A percentile compares a stretch with the other conserved stretches of the same genome.
Evolutionary conservation across 2,797 vertebrate species (phyloP).

Genomic region (Sarcoramphus papa): DNA sequence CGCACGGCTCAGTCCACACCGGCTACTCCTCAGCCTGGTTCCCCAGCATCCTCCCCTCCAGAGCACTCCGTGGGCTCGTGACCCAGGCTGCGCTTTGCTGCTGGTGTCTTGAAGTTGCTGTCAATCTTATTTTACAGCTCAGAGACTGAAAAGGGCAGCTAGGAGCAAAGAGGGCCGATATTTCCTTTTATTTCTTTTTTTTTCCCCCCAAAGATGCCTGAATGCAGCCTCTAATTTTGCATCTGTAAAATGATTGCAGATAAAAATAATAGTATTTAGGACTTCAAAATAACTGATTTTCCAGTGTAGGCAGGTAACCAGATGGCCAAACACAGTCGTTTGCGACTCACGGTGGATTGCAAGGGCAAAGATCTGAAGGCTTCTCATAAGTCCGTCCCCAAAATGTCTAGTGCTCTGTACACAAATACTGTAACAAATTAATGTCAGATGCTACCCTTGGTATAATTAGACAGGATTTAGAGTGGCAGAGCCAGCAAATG

Average conservation of each 20-base stretch:
- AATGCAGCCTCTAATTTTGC: background rate
- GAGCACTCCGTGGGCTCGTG: background rate
- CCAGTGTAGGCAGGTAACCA: background rate
- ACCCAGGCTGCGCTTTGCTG: background rate
- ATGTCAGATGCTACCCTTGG: conserved; percentile 33
- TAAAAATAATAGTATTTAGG: background rate
- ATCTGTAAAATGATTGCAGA: background rate
- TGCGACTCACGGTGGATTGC: background rate
- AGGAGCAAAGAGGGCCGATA: background rate
- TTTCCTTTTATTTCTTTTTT: background rate
- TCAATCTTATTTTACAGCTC: conserved; percentile 36
- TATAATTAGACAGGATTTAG: conserved; percentile 39
- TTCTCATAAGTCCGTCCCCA: conserved; percentile 28
- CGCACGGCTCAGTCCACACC: background rate
- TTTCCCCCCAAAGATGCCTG: background rate
- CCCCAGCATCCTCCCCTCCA: background rate
- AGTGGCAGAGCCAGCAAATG: conserved; percentile 33
- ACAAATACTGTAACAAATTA: conserved; percentile 15
- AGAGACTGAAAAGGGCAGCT: conserved; percentile 37
- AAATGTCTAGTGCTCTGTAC: background rate
- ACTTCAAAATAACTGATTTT: background rate
- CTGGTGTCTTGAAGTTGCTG: background rate
- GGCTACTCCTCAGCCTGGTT: background rate
- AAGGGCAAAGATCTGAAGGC: conserved; percentile 23
- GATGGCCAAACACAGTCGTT: background rate